phyloP scores from a whole-genome alignment of 2,888 invertebrate genomes.

The Lomographa bimaculata region DNA sequence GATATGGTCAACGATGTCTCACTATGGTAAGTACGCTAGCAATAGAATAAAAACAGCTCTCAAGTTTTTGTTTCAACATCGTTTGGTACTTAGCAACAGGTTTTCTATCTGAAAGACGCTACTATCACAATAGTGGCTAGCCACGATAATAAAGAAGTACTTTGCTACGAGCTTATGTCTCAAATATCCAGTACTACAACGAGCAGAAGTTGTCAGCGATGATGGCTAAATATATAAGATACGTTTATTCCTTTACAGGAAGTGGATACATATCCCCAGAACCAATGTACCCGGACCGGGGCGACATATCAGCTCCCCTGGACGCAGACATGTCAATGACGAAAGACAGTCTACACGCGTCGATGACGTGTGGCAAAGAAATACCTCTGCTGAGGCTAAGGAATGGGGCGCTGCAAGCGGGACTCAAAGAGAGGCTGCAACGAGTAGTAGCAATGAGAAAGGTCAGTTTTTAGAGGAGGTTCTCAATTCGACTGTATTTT shows the following conservation, averaged over 20 bases:
- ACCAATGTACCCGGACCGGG: constrained; percentile 84
- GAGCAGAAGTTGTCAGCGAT: no score
- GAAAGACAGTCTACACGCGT: constrained; percentile 47
- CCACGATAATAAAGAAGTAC: no score
- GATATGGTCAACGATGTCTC: no score
- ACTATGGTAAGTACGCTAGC: no score
- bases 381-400: constrained; percentile 83
- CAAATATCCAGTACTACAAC: no score
- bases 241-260: constrained; percentile 45
- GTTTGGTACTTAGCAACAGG: no score
- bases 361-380: constrained; percentile 45
- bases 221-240: constrained; percentile 6
- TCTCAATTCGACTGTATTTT: no score
- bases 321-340: constrained; percentile 56
- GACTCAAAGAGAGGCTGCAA: constrained; percentile 84
- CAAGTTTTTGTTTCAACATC: no score
- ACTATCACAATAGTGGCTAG: no score
- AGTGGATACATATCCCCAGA: constrained; percentile 85
- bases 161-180: no score
- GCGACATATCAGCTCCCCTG: constrained; percentile 70
- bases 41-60: no score
- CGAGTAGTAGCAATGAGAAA: constrained; percentile 78
- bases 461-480: constrained; percentile 50
- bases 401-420: constrained; percentile 87
- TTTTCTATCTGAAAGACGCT: no score